Evolutionary conservation across 92 coral and sea anemone genomes (phyloP), one percentile per base, ranked within the genome.

Genomic region (Metridium senile): DNA sequence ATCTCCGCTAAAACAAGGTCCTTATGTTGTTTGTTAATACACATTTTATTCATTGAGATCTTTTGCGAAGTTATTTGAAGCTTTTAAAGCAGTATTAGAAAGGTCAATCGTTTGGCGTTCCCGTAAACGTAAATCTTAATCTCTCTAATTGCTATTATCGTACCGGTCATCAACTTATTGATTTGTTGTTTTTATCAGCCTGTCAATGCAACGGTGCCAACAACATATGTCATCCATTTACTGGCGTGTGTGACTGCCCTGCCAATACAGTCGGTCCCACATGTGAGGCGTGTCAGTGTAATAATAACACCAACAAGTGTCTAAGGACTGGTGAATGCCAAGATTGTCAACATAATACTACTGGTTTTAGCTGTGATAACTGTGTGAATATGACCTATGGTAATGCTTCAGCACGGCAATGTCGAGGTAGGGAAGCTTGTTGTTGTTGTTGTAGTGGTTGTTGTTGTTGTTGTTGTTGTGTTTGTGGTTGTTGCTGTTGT

Each of bases 241-340:
- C 90, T 18, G 98, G 98, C 29, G 72, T 63, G 83, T 93, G 98
- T 30, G 86, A 88, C 39, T 93, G 98, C 65, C 98, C 93, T 9
- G 81, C 84, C 9, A 93, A 88, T 85, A 91, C 89, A 17, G 81
- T 79, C 0, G 93, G 89, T 28, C 87, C 97, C 7, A 88, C 97
- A 21, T 93, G 97, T 81, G 81, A 80, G 23, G 86, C 98, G 6
- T 93, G 98, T 43, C 65, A 87, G 64, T 93, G 98, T 45, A 91
- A 83, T 68, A 79, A 79, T 75, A 91, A 88, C 71, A 77, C 89
- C 52, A 30, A 85, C 65, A 86, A 43, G 56, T 93, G 98, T 34
- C 84, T 83, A 46, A 72, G 97, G 47, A 82, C 82, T 49, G 98
- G 93, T 26, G 84, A 85, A 45, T 93, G 98, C 71, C 78, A 85